Percentiles rank a stretch among this genome's conserved stretches.
phyloP scores from a whole-genome alignment of 2,113 vertebrate species.

The Aythya baeri region DNA sequence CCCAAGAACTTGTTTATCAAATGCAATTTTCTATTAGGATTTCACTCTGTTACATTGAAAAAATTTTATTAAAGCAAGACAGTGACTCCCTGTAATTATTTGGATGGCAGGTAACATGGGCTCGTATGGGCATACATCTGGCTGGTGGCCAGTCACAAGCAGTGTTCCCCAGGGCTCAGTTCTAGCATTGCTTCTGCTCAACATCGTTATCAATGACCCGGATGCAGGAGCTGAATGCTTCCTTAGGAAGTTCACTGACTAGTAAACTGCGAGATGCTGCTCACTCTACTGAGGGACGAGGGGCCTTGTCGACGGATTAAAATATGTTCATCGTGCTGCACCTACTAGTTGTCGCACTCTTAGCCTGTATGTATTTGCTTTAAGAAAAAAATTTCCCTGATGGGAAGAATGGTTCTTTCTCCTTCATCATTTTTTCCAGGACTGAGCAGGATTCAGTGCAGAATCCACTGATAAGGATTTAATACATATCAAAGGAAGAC shows the following conservation, averaged over 20 bases:
- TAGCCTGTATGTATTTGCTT: not conserved
- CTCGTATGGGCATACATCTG: not conserved
- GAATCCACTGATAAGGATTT: not conserved
- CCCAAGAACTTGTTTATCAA: not conserved
- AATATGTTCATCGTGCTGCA: not conserved
- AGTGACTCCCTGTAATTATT: not conserved
- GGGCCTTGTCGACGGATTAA: not conserved
- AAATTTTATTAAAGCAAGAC: not conserved
- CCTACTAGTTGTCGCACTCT: not conserved
- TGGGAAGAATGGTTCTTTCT: not conserved
- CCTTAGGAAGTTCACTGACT: not conserved
- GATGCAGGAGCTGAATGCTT: not conserved
- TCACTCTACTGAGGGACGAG: not conserved
- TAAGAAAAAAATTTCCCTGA: not conserved
- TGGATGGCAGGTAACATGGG: not conserved
- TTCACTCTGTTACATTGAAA: not conserved
- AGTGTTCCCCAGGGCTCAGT: not conserved
- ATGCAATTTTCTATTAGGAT: not conserved
- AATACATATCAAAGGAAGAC: not conserved
- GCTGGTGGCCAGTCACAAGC: rapidly evolving
- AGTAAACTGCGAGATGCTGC: not conserved
- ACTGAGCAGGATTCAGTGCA: not conserved
- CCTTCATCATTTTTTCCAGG: not conserved
- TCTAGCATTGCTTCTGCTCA: not conserved
- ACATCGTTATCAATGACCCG: not conserved